Evolutionary conservation across 1,140 invertebrate species (phyloP).

Genomic region (Musca domestica): DNA sequence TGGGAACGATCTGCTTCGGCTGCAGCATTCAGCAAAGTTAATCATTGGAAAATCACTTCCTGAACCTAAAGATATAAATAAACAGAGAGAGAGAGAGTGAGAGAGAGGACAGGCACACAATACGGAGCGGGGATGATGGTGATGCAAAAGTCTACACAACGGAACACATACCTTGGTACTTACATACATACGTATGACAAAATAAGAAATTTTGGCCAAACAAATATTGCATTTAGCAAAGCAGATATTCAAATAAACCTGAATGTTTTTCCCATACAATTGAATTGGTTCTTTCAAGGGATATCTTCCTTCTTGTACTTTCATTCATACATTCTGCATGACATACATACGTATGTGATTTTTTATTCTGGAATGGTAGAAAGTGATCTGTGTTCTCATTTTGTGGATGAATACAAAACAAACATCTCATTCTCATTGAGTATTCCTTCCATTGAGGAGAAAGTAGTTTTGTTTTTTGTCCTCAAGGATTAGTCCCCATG

Average conservation of each 20-base stretch:
- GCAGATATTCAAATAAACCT: too few species aligned
- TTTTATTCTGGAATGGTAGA: background rate
- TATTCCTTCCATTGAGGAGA: background rate
- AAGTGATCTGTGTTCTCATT: conserved; percentile 1
- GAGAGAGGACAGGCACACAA: background rate
- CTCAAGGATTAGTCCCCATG: background rate
- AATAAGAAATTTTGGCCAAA: too few species aligned
- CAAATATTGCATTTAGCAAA: too few species aligned
- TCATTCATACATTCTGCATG: too few species aligned
- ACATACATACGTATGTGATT: background rate
- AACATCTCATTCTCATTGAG: background rate
- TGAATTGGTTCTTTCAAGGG: too few species aligned
- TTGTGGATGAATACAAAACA: background rate
- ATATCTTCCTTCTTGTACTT: too few species aligned
- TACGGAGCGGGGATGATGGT: background rate
- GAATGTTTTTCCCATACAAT: too few species aligned
- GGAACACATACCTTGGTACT: too few species aligned
- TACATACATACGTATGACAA: too few species aligned
- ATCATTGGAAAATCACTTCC: conserved; percentile 22
- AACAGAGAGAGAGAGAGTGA: background rate
- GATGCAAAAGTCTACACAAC: background rate
- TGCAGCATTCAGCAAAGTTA: conserved; percentile 13
- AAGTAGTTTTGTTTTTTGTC: background rate
- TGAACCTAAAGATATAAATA: conserved; percentile 8
- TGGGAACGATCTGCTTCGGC: conserved; percentile 4